Conservation (phyloP, 2,113 vertebrate genomes). For the Setophaga petechia region DNA sequence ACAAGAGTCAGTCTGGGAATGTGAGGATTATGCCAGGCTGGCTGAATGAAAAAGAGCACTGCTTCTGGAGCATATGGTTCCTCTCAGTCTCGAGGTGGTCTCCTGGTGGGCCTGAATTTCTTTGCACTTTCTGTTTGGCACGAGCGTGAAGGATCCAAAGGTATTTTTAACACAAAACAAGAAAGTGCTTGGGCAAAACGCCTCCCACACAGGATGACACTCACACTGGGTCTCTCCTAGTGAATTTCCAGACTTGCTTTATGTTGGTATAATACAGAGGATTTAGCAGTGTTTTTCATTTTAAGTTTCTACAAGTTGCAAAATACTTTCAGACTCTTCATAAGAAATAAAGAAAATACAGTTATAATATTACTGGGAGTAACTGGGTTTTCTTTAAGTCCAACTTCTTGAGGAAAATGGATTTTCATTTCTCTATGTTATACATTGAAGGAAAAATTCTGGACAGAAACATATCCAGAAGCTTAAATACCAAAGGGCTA, state of each 20-base stretch:
- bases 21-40: slow-evolving; percentile 48
- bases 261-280: neutral
- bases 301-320: neutral
- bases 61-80: slow-evolving; percentile 53
- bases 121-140: slow-evolving; percentile 25
- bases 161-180: neutral
- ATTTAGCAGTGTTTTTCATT: neutral
- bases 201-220: neutral
- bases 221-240: neutral
- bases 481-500: neutral
- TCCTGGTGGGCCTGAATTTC: slow-evolving; percentile 31
- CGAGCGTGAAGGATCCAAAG: neutral
- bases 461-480: neutral
- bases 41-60: slow-evolving; percentile 2
- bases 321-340: neutral
- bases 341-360: neutral
- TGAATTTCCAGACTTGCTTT: neutral
- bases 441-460: neutral
- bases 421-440: neutral
- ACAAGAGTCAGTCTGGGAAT: slow-evolving; percentile 59
- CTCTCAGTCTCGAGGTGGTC: slow-evolving; percentile 47
- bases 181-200: neutral
- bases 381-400: neutral
- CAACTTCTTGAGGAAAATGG: neutral
- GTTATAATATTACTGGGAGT: neutral